Evolutionary conservation across 2,113 vertebrate genomes (phyloP).

Genomic region (Gnathochromis pfefferi): DNA sequence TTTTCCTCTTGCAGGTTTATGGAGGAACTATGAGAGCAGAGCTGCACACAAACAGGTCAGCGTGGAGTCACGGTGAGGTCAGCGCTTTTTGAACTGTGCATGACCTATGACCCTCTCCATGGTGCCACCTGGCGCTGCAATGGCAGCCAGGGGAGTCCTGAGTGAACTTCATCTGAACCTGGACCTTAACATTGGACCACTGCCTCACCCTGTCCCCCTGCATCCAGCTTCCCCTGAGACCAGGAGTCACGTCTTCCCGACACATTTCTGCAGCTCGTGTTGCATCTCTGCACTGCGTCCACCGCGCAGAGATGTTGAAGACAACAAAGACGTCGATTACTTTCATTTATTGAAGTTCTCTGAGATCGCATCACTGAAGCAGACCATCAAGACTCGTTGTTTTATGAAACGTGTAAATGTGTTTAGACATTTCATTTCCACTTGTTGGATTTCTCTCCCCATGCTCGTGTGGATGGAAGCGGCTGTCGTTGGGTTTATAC

Average conservation of each 20-base stretch:
- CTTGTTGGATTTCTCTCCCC: background rate
- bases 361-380: background rate
- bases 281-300: background rate
- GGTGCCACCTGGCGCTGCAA: constrained; percentile 70
- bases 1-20: constrained; percentile 71
- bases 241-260: background rate
- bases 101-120: constrained; percentile 76
- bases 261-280: background rate
- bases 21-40: constrained; percentile 58
- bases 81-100: constrained; percentile 79
- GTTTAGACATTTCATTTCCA: background rate
- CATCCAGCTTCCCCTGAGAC: background rate
- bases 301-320: background rate
- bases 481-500: background rate
- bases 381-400: background rate
- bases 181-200: constrained; percentile 79
- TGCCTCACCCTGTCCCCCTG: constrained; percentile 19
- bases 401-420: background rate
- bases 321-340: background rate
- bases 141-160: constrained; percentile 40
- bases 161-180: constrained; percentile 92
- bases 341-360: background rate
- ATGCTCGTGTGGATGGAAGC: background rate
- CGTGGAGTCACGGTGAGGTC: constrained; percentile 68
- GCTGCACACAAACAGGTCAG: constrained; percentile 56